Evolutionary conservation across 2,888 invertebrate genomes (phyloP).

Genomic region (Drosophila lacicola): DNA sequence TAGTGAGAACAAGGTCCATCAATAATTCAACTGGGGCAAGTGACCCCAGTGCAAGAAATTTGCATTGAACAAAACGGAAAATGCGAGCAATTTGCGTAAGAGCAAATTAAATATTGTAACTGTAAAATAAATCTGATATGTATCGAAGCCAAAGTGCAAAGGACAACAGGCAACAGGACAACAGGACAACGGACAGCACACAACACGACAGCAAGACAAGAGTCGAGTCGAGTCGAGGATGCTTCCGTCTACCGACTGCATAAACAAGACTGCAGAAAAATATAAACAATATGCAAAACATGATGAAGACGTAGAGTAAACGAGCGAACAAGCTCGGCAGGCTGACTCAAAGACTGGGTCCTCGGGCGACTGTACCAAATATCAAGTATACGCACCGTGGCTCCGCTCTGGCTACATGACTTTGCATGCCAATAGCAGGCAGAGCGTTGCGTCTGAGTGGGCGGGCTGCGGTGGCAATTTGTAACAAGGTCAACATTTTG

Average conservation of each 20-base stretch:
- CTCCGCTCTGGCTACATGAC: constrained; percentile 32
- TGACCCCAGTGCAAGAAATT: constrained; percentile 39
- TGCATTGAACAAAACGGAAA: constrained; percentile 57
- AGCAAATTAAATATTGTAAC: constrained; percentile 78
- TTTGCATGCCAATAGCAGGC: constrained; percentile 41
- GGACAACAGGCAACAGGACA: constrained; percentile 43
- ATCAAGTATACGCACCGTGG: constrained; percentile 63
- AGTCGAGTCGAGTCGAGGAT: constrained; percentile 42
- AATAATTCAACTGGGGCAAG: constrained; percentile 28
- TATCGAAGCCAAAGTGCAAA: constrained; percentile 55
- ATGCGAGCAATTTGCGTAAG: constrained; percentile 73
- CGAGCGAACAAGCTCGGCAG: constrained; percentile 1
- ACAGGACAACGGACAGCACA: constrained; percentile 10
- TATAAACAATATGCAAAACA: constrained; percentile 76
- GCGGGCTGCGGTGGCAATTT: constrained; percentile 6
- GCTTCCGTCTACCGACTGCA: constrained; percentile 48
- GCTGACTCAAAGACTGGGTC: constrained; percentile 2
- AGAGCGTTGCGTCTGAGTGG: neutral
- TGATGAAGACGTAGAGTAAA: constrained; percentile 42
- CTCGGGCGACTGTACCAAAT: constrained; percentile 33
- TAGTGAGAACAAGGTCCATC: constrained; percentile 42
- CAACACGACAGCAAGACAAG: constrained; percentile 14
- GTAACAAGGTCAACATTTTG: constrained; percentile 65
- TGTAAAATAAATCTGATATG: constrained; percentile 74
- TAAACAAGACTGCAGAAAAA: constrained; percentile 62